phyloP scores from a whole-genome alignment of 1,140 invertebrate species.

The Procambarus clarkii region DNA sequence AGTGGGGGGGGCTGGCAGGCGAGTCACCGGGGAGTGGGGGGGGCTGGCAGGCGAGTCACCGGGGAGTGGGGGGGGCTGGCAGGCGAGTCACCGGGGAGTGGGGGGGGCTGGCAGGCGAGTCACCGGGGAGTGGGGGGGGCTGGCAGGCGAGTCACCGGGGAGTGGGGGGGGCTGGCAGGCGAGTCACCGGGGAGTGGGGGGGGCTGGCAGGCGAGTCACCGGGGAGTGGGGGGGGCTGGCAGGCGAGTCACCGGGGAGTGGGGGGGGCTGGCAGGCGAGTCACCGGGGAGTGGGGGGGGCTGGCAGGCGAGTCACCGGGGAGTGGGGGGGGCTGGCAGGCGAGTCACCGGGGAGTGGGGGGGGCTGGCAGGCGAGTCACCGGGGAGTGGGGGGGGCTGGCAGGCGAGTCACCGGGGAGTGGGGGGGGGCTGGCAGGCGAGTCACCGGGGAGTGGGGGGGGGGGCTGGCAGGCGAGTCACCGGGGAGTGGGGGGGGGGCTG shows the following conservation, averaged over 20 bases:
- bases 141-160: constrained; percentile 77
- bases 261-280: constrained; percentile 81
- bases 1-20: constrained; percentile 81
- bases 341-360: constrained; percentile 69
- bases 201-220: constrained; percentile 81
- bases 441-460: constrained; percentile 68
- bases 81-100: constrained; percentile 29
- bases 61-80: constrained; percentile 81
- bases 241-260: constrained; percentile 29
- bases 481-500: constrained; percentile 79
- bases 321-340: constrained; percentile 81
- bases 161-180: constrained; percentile 81
- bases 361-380: constrained; percentile 81
- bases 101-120: constrained; percentile 81
- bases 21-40: constrained; percentile 69
- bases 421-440: constrained; percentile 81
- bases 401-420: constrained; percentile 29
- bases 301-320: constrained; percentile 77
- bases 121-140: constrained; percentile 77
- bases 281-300: constrained; percentile 77
- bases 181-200: constrained; percentile 69
- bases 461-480: constrained; percentile 81
- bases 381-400: constrained; percentile 81
- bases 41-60: constrained; percentile 81
- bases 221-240: constrained; percentile 81